Base-by-base conservation (phyloP, 2,888 invertebrate species). In the Pocota personata region DNA sequence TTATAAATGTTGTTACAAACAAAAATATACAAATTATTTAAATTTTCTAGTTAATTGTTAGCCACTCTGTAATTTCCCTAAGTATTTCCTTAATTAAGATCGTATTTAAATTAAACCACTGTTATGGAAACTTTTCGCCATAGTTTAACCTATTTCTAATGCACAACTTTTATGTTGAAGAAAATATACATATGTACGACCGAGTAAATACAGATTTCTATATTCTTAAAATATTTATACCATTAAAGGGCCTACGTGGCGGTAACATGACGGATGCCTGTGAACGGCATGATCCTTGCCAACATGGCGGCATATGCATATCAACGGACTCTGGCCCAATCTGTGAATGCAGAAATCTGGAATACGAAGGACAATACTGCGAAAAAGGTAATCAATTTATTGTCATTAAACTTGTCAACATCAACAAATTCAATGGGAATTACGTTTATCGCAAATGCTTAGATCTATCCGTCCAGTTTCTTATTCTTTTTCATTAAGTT, bases 221-320 rank as follows among this genome's bases (percentile, higher is more conserved):
- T 35, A 19, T 21, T 35, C 4, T 57, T 10, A 24, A 14, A 21
- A 55, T 3, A n/a, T 10, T 52, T 2, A 35, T 16, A 8, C 12
- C 7, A 58, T 75, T 80, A 8, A 35, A 86, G 86, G 86, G 71
- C 5, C n/a, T 87, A 58, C 55, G 94, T 46, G 94, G 94, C 87
- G 87, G 88, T 21, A 96, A 96, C 92, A 95, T 95, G 90, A 96
- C 96, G 79, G 97, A 97, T 91, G 96, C 96, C 2, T 97, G 97
- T 90, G 97, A 97, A 92, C 94, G 96, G 0, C 95, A 96, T 71
- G 97, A 98, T 93, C 98, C 98, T 0, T 99, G 99, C 93, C 96
- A 97, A 91, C 97, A 99, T 90, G 97, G 97, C 3, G 99, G 98
- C 14, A 96, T 97, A 89, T 99, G 99, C 94, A 97, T 98, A 93